phyloP scores from a whole-genome alignment of 1,140 invertebrate species.

The Diachasmimorpha longicaudata region DNA sequence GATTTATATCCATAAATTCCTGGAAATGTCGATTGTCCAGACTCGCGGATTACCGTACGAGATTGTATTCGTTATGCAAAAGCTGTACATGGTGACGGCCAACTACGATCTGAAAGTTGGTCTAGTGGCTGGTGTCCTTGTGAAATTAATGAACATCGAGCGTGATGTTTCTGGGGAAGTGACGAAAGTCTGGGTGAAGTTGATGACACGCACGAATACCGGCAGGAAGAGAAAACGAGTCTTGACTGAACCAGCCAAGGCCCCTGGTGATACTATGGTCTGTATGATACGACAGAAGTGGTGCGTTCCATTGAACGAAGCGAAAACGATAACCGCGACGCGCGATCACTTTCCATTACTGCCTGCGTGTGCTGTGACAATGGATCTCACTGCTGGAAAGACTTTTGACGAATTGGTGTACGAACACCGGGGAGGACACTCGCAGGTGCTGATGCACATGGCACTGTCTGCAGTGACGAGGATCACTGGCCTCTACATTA shows the following conservation, averaged over 20 bases:
- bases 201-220: background rate
- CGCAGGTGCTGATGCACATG: background rate
- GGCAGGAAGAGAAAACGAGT: background rate
- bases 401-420: background rate
- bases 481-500: background rate
- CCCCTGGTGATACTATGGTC: background rate
- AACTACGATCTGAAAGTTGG: conserved; percentile 52
- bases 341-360: background rate
- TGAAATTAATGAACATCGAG: conserved; percentile 45
- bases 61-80: conserved; percentile 40
- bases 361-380: background rate
- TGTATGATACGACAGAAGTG: background rate
- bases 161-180: conserved; percentile 24
- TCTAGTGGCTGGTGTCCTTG: conserved; percentile 49
- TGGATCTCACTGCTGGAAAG: background rate
- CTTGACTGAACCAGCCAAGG: background rate
- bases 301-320: background rate
- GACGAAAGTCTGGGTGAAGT: background rate
- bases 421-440: background rate
- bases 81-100: conserved; percentile 48
- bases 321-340: background rate
- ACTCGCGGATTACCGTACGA: conserved; percentile 49
- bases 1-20: conserved; percentile 36
- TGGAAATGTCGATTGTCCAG: conserved; percentile 46
- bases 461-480: background rate